Conservation (phyloP, 2,797 vertebrate species). For the Sus cebifrons region DNA sequence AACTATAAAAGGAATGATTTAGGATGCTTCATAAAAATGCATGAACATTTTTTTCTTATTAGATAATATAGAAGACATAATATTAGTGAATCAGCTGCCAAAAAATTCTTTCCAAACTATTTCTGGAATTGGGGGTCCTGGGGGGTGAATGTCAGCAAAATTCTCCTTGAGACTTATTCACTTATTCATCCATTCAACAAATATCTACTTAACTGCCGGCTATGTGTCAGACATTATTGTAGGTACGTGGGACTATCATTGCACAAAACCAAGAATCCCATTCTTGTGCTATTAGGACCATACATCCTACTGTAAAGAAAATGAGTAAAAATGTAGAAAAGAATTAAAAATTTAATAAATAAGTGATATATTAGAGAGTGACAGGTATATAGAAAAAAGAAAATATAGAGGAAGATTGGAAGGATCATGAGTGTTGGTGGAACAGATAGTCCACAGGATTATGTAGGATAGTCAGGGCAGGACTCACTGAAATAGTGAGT, state of each 20-base stretch:
- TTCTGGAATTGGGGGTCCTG: constrained; percentile 14
- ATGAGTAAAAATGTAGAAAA: not conserved
- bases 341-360: not conserved
- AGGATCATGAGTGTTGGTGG: not conserved
- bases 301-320: not conserved
- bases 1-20: constrained; percentile 32
- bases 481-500: not conserved
- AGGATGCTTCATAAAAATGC: constrained; percentile 28
- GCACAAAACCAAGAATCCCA: not conserved
- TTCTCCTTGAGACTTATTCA: constrained; percentile 56
- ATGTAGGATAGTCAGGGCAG: not conserved
- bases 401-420: not conserved
- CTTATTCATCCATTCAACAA: constrained; percentile 10
- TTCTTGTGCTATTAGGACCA: not conserved
- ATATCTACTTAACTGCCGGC: not conserved
- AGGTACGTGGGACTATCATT: not conserved
- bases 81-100: constrained; percentile 15
- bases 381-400: not conserved
- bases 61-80: not conserved
- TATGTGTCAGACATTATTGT: not conserved
- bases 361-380: not conserved
- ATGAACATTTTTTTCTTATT: constrained; percentile 46
- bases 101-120: constrained; percentile 27
- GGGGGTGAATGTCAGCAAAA: constrained; percentile 42
- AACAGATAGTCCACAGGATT: not conserved